phyloP scores from a whole-genome alignment of 2,113 vertebrate genomes.

The Herpailurus yagouaroundi region DNA sequence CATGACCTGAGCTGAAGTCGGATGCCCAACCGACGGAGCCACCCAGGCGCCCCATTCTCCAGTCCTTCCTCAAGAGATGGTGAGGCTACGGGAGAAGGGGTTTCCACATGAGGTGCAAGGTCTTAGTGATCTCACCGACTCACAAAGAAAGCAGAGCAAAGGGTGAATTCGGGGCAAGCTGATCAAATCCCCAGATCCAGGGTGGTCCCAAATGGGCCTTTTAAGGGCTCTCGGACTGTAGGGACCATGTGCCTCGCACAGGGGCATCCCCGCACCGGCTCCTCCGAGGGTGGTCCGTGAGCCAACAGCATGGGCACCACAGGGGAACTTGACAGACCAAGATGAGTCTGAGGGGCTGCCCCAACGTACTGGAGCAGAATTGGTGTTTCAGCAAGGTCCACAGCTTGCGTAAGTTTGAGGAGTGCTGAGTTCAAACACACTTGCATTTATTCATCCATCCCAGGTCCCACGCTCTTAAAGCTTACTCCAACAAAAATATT shows the following conservation, averaged over 20 bases:
- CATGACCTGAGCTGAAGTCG: too few relatives aligned
- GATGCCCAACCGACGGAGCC: too few relatives aligned
- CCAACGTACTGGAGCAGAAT: neutral
- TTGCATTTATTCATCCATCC: neutral
- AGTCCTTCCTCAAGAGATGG: neutral
- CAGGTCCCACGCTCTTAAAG: neutral
- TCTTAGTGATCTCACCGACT: neutral
- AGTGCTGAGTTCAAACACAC: neutral
- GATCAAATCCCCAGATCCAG: constrained; percentile 2
- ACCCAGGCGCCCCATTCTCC: neutral
- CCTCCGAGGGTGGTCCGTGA: neutral
- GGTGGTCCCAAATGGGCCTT: too few relatives aligned
- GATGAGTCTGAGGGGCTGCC: neutral
- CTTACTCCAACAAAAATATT: neutral
- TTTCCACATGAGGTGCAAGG: constrained; percentile 51
- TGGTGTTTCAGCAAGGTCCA: neutral
- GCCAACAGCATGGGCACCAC: neutral
- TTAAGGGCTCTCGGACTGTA: neutral
- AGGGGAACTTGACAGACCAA: too few relatives aligned
- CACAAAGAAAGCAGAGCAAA: neutral
- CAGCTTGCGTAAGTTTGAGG: neutral
- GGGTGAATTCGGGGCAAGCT: neutral
- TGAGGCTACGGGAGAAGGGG: constrained; percentile 18
- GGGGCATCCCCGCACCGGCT: neutral
- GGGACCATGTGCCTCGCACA: accelerated